Evolutionary conservation across 30 jellyfish, hydroid and myxozoan genomes (phyloP).

Genomic region (Turritopsis dohrnii): DNA sequence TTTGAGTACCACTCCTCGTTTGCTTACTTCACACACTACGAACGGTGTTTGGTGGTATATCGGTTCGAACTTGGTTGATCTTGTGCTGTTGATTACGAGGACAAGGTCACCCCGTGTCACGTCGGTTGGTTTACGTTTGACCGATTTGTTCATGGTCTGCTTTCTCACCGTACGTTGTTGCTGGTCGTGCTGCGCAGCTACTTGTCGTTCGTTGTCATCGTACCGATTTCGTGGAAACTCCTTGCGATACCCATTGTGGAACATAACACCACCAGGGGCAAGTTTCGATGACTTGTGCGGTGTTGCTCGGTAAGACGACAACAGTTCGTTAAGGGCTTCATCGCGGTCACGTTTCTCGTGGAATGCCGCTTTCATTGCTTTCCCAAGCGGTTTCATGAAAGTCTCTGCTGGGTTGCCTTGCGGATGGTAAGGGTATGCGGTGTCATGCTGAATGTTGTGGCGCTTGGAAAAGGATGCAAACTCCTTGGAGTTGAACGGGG

Average conservation of each 20-base stretch:
- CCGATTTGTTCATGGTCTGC: neutral
- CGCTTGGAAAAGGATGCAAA: no score
- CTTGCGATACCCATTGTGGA: conserved; percentile 1
- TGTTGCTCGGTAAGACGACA: neutral
- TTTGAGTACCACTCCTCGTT: neutral
- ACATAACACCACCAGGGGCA: neutral
- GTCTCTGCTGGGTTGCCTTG: no score
- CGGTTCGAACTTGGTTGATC: neutral
- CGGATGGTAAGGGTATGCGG: no score
- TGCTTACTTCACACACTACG: neutral
- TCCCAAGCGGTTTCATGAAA: conserved; percentile 19
- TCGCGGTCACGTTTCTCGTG: neutral
- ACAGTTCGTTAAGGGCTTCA: neutral
- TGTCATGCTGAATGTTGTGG: no score
- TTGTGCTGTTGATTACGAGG: neutral
- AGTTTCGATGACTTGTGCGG: neutral
- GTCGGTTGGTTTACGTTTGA: neutral
- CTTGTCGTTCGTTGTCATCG: neutral
- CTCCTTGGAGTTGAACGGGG: no score
- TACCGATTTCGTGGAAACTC: neutral
- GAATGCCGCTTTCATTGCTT: conserved; percentile 23
- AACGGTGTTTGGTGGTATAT: neutral
- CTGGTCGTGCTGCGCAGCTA: neutral
- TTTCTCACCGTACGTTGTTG: neutral
- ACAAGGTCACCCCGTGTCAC: neutral